Percentiles rank a stretch among this genome's conserved stretches.
Conservation (phyloP, 2,113 vertebrate species). For the Mola mola region DNA sequence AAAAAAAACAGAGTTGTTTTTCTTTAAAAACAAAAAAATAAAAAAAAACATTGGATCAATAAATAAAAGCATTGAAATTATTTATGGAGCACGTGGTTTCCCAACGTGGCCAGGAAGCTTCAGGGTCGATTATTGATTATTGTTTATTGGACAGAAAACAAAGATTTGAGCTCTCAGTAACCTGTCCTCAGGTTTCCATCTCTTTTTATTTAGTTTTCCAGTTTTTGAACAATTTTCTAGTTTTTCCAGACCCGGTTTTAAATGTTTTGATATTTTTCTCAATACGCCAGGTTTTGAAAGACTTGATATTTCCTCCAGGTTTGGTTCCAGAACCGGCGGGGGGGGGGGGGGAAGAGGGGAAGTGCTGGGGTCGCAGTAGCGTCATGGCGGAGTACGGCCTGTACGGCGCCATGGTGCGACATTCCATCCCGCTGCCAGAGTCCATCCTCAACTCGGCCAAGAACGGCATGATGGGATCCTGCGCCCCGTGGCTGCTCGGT, state of each 20-base stretch:
- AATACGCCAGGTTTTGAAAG: too few species aligned
- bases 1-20: too few species aligned
- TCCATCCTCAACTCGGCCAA: slow-evolving; percentile 91
- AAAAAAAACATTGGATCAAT: too few species aligned
- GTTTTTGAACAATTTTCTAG: not conserved
- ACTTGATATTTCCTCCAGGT: slow-evolving; percentile 86
- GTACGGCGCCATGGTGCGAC: slow-evolving; percentile 95
- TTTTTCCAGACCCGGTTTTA: not conserved
- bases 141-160: too few species aligned
- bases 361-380: slow-evolving; percentile 96
- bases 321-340: slow-evolving; percentile 97
- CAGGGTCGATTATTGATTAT: too few species aligned
- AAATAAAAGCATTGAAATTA: too few species aligned
- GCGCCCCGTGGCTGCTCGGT: slow-evolving; percentile 96
- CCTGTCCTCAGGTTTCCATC: too few species aligned
- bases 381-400: slow-evolving; percentile 96
- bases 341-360: slow-evolving; percentile 95
- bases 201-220: not conserved
- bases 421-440: slow-evolving; percentile 94
- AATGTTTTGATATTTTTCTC: not conserved
- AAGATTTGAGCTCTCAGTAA: too few species aligned
- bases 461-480: slow-evolving; percentile 89
- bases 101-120: too few species aligned
- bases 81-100: too few species aligned
- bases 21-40: too few species aligned